A percentile compares a stretch with the other conserved stretches of the same genome.
phyloP scores from a whole-genome alignment of 2,888 invertebrate species.

The Nesidiocoris tenuis region DNA sequence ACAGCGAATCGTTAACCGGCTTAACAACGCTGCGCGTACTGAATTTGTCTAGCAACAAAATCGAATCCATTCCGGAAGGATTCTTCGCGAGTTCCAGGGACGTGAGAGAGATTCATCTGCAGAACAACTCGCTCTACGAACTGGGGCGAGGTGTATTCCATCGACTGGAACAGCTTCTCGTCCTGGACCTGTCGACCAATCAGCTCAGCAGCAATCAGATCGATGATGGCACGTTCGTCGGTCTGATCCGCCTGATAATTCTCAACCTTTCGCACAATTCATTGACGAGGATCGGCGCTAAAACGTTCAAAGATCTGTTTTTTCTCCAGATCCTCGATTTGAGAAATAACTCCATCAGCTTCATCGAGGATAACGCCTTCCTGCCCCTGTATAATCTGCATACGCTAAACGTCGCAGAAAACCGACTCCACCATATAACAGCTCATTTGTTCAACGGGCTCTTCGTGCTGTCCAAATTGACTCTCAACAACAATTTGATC shows the following conservation, averaged over 20 bases:
- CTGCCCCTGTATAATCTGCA: constrained; percentile 84
- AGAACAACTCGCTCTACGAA: constrained; percentile 80
- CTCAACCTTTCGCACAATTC: constrained; percentile 83
- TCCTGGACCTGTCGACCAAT: constrained; percentile 81
- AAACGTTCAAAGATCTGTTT: constrained; percentile 82
- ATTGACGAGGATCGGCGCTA: constrained; percentile 77
- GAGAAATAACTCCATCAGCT: constrained; percentile 84
- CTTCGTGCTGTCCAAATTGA: constrained; percentile 78
- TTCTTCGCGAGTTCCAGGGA: constrained; percentile 79
- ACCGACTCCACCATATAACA: constrained; percentile 77
- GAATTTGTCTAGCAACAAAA: constrained; percentile 82
- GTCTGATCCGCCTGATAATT: constrained; percentile 79
- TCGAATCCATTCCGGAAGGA: constrained; percentile 77
- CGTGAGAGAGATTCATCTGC: constrained; percentile 76
- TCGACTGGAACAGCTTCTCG: constrained; percentile 77
- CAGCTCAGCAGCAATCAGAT: constrained; percentile 81
- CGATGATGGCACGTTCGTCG: constrained; percentile 80
- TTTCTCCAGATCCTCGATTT: constrained; percentile 82
- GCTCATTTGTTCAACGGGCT: constrained; percentile 80
- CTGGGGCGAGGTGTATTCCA: constrained; percentile 81
- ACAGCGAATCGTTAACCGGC: constrained; percentile 75
- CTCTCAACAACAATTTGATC: constrained; percentile 81
- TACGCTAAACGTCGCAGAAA: constrained; percentile 84
- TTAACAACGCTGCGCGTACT: constrained; percentile 75
- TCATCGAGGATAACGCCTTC: constrained; percentile 84